Conservation (phyloP, 2,797 vertebrate species). For the Tapera naevia region DNA sequence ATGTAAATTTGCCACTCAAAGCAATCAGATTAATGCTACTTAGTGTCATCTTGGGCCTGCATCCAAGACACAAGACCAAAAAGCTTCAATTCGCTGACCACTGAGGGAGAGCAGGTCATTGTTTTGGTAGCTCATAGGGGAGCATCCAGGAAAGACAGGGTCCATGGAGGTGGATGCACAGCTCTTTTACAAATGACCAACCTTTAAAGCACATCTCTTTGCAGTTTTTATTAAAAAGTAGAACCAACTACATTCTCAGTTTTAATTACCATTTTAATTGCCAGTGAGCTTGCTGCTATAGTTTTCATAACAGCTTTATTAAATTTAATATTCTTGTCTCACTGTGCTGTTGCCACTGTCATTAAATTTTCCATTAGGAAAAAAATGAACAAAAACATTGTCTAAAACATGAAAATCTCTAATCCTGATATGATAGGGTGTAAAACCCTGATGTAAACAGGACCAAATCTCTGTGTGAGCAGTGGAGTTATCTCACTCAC, state of each 20-base stretch:
- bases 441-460: neutral
- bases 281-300: neutral
- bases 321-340: neutral
- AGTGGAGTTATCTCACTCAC: neutral
- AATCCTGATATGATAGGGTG: neutral
- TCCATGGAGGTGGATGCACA: neutral
- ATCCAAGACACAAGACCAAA: neutral
- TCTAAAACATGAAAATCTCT: neutral
- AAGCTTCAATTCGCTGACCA: rapidly evolving
- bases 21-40: neutral
- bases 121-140: neutral
- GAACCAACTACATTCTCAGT: neutral
- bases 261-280: neutral
- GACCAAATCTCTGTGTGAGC: neutral
- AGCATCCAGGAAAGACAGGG: neutral
- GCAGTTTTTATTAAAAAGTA: neutral
- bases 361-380: neutral
- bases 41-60: neutral
- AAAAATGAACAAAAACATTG: neutral
- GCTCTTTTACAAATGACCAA: neutral
- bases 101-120: rapidly evolving
- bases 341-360: rapidly evolving
- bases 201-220: neutral
- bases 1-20: neutral
- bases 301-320: neutral